Conservation (phyloP, 2,888 invertebrate species). For the Drosophila anomalata region DNA sequence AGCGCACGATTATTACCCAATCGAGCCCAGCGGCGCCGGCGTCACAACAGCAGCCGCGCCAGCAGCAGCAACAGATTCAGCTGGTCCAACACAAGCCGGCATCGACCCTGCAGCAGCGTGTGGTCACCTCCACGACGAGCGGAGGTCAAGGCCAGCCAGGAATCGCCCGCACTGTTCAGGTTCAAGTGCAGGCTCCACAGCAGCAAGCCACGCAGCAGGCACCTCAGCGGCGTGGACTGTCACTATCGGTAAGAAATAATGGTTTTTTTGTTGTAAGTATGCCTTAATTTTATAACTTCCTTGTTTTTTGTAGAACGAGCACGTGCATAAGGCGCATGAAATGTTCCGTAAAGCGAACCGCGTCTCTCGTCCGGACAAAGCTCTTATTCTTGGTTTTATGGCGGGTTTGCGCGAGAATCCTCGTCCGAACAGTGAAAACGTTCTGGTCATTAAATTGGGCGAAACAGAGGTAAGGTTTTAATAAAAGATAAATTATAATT, state of each 20-base stretch:
- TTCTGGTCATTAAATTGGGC: slow-evolving; percentile 97
- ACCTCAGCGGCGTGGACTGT: slow-evolving; percentile 82
- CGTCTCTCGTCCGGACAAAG: slow-evolving; percentile 98
- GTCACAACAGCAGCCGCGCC: slow-evolving; percentile 80
- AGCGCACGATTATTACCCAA: slow-evolving; percentile 83
- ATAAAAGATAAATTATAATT: background rate
- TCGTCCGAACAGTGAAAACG: slow-evolving; percentile 97
- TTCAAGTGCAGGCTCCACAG: slow-evolving; percentile 71
- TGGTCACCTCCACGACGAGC: slow-evolving; percentile 74
- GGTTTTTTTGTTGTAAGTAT: too few species aligned
- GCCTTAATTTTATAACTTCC: background rate
- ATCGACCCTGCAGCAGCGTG: slow-evolving; percentile 76
- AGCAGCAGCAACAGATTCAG: slow-evolving; percentile 80
- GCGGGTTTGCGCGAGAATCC: slow-evolving; percentile 99
- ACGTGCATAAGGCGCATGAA: slow-evolving; percentile 98
- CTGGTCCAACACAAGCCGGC: slow-evolving; percentile 82
- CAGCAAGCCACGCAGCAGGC: slow-evolving; percentile 73
- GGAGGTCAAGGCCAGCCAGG: slow-evolving; percentile 61
- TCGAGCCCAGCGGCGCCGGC: slow-evolving; percentile 69
- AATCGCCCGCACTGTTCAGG: slow-evolving; percentile 71
- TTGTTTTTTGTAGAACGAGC: slow-evolving; percentile 89
- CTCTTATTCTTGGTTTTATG: slow-evolving; percentile 98
- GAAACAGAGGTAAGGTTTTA: slow-evolving; percentile 88
- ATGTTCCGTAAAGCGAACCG: slow-evolving; percentile 98
- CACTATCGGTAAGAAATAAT: slow-evolving; percentile 79